These are phyloP conservation scores for Thamnophis elegans DNA, from an alignment of 2,797 vertebrate genomes.

Conservation along the genomic window DNA sequence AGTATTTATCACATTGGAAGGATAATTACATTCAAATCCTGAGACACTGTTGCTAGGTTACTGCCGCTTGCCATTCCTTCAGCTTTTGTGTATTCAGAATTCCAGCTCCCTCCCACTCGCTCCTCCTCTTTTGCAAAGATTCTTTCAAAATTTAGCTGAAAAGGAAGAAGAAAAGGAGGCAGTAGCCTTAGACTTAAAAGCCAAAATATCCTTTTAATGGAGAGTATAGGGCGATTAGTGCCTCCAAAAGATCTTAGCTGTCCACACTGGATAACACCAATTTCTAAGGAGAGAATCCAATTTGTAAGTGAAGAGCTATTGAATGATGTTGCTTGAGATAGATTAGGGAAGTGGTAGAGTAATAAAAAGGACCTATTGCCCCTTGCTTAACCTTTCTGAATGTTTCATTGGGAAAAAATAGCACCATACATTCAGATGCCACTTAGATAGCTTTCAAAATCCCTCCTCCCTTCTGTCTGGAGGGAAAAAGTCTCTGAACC, in stretches of 20 bases:
- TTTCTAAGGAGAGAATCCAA: neutral
- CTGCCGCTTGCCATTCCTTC: constrained; percentile 72
- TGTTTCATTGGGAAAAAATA: neutral
- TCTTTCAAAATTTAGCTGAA: constrained; percentile 41
- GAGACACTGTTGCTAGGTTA: constrained; percentile 81
- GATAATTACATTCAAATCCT: constrained; percentile 82
- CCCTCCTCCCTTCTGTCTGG: neutral
- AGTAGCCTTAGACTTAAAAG: constrained; percentile 19
- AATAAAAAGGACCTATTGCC: constrained; percentile 18
- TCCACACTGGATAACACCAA: neutral
- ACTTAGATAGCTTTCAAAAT: neutral
- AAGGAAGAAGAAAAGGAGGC: constrained; percentile 26
- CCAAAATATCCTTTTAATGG: constrained; percentile 33
- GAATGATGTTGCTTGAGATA: neutral
- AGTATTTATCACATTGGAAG: constrained; percentile 78
- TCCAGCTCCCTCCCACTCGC: constrained; percentile 17
- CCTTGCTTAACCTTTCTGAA: constrained; percentile 10
- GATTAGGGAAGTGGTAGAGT: neutral
- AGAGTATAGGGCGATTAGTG: constrained; percentile 4
- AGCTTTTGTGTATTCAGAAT: constrained; percentile 64
- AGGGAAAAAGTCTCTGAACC: neutral
- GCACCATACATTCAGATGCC: neutral
- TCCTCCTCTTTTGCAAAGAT: constrained; percentile 7
- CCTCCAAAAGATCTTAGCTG: neutral
- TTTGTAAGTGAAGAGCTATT: accelerated